phyloP scores from a whole-genome alignment of 92 coral and sea anemone genomes.

The Palythoa grandis region DNA sequence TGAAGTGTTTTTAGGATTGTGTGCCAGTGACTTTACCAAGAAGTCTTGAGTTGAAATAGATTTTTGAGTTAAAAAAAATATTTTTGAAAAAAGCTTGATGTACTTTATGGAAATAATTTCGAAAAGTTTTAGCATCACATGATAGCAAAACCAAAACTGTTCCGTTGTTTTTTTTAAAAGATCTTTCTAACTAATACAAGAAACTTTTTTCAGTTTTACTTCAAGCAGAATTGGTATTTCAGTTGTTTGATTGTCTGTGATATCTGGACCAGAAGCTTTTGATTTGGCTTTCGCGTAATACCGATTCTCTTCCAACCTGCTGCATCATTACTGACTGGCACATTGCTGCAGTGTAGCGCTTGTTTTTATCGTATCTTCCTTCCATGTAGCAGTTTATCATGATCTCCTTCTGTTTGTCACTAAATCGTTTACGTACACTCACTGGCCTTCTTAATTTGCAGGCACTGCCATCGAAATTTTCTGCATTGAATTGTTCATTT shows the following conservation, averaged over 20 bases:
- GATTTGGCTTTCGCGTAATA: conserved; percentile 44
- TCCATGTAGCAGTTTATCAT: conserved; percentile 49
- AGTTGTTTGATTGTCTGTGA: not conserved
- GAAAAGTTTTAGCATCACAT: not conserved
- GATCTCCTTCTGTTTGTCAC: conserved; percentile 38
- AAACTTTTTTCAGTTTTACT: not conserved
- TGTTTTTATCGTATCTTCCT: conserved; percentile 45
- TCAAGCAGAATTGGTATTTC: not conserved
- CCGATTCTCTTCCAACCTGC: conserved; percentile 40
- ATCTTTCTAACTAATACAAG: not conserved
- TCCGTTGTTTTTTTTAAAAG: not conserved
- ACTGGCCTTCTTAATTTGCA: conserved; percentile 29
- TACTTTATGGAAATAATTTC: not conserved
- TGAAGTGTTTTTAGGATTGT: too few relatives aligned
- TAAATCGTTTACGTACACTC: conserved; percentile 28
- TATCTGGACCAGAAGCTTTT: conserved; percentile 43
- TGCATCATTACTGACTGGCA: conserved; percentile 44
- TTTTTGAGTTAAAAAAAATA: not conserved
- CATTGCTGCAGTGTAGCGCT: conserved; percentile 53
- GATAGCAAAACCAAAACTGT: conserved; percentile 2
- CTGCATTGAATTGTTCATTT: conserved; percentile 6
- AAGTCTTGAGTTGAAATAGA: not conserved
- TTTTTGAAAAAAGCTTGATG: not conserved
- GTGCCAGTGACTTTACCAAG: not conserved
- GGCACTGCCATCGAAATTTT: conserved; percentile 41